These are phyloP conservation scores for Microplitis manilae DNA, from an alignment of 2,888 invertebrate species.

Conservation along the genomic window DNA sequence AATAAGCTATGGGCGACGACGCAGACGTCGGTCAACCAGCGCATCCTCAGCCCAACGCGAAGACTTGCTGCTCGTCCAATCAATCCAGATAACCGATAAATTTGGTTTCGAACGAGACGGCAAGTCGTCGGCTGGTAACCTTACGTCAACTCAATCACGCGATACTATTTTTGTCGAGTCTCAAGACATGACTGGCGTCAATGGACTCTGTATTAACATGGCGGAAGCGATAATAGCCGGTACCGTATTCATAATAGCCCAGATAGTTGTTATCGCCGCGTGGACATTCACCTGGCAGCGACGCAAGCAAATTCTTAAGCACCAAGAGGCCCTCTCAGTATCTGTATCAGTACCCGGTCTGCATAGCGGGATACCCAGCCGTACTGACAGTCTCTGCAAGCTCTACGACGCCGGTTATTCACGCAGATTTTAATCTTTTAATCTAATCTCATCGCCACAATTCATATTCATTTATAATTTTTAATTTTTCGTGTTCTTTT, in stretches of 20 bases:
- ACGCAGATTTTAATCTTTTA: constrained; percentile 76
- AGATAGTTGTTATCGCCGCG: constrained; percentile 88
- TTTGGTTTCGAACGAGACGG: constrained; percentile 85
- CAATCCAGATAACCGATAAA: constrained; percentile 93
- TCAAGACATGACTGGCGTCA: constrained; percentile 72
- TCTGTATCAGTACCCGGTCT: constrained; percentile 77
- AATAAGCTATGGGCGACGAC: constrained; percentile 87
- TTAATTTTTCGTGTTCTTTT: neutral
- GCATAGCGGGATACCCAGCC: constrained; percentile 75
- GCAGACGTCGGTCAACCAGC: constrained; percentile 75
- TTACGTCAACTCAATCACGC: constrained; percentile 71
- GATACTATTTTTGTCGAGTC: constrained; percentile 83
- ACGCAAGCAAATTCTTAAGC: constrained; percentile 77
- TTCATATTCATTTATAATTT: neutral
- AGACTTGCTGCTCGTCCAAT: constrained; percentile 89
- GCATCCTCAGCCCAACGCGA: constrained; percentile 77
- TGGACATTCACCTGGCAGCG: constrained; percentile 93
- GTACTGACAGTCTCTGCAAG: constrained; percentile 86
- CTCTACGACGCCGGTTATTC: constrained; percentile 90
- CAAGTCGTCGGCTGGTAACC: constrained; percentile 67
- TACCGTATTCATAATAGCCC: constrained; percentile 88
- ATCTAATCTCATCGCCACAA: neutral
- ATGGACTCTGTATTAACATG: constrained; percentile 80
- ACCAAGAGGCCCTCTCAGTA: constrained; percentile 77
- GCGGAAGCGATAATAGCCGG: constrained; percentile 88